phyloP scores from a whole-genome alignment of 2,113 vertebrate genomes.

The Clinocottus analis region DNA sequence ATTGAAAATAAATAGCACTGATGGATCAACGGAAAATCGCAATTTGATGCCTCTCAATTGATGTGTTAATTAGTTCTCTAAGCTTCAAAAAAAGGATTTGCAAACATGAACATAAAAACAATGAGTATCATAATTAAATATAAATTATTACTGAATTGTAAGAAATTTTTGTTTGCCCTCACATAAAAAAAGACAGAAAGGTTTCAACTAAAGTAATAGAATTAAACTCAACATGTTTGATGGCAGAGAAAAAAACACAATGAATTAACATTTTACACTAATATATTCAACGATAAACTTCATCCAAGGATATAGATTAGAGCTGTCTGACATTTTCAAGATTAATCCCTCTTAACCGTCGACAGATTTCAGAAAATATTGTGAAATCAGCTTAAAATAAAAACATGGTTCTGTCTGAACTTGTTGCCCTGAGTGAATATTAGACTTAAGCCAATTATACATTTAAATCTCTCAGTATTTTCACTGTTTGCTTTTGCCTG shows the following conservation, averaged over 20 bases:
- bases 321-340: constrained; percentile 23
- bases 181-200: constrained; percentile 3
- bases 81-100: neutral
- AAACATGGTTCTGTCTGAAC: constrained; percentile 8
- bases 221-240: neutral
- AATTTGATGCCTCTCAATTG: neutral
- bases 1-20: neutral
- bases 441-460: constrained; percentile 28
- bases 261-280: constrained; percentile 5
- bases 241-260: constrained; percentile 18
- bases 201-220: neutral
- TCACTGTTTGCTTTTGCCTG: constrained; percentile 17
- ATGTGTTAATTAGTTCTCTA: neutral
- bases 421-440: constrained; percentile 16
- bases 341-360: constrained; percentile 24
- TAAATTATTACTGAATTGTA: neutral
- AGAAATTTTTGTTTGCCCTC: neutral
- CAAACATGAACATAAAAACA: neutral
- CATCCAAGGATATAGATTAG: neutral
- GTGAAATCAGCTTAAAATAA: constrained; percentile 23
- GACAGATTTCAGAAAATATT: constrained; percentile 24
- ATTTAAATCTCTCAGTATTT: constrained; percentile 20
- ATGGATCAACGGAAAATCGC: neutral
- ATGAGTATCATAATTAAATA: constrained; percentile 10
- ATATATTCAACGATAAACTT: constrained; percentile 16